phyloP scores from a whole-genome alignment of 2,888 invertebrate genomes.

The Nycteola revayana region DNA sequence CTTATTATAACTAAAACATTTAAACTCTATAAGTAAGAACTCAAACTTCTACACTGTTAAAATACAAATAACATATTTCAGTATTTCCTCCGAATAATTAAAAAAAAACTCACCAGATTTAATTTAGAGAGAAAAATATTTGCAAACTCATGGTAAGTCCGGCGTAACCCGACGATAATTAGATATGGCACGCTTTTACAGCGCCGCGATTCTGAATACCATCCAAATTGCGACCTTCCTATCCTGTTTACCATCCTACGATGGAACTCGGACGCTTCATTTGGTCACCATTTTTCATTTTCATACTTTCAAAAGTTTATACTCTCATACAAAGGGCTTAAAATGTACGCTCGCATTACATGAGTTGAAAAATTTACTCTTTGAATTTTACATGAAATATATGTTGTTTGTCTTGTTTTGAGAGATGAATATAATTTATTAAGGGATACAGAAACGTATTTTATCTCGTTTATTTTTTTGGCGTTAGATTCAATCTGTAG shows the following conservation, averaged over 20 bases:
- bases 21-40: too few species aligned
- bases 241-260: conserved; percentile 66
- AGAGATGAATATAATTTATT: too few species aligned
- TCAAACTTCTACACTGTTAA: too few species aligned
- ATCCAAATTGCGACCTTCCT: conserved; percentile 77
- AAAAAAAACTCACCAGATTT: conserved; percentile 21
- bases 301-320: conserved; percentile 26
- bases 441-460: too few species aligned
- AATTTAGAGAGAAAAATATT: conserved; percentile 44
- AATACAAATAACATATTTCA: too few species aligned
- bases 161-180: conserved; percentile 72
- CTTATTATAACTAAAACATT: too few species aligned
- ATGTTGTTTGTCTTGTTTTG: too few species aligned
- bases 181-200: conserved; percentile 81
- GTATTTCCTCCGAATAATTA: too few species aligned
- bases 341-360: conserved; percentile 18
- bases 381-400: too few species aligned
- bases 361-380: too few species aligned
- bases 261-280: conserved; percentile 57
- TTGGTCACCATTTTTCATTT: conserved; percentile 47
- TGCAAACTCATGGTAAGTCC: conserved; percentile 50
- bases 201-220: conserved; percentile 73
- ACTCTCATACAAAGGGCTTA: conserved; percentile 13
- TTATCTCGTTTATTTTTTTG: too few species aligned
- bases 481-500: too few species aligned